Evolutionary conservation across 2,113 vertebrate species (phyloP), one percentile per base, ranked within the genome.

Genomic region (Martes martes): DNA sequence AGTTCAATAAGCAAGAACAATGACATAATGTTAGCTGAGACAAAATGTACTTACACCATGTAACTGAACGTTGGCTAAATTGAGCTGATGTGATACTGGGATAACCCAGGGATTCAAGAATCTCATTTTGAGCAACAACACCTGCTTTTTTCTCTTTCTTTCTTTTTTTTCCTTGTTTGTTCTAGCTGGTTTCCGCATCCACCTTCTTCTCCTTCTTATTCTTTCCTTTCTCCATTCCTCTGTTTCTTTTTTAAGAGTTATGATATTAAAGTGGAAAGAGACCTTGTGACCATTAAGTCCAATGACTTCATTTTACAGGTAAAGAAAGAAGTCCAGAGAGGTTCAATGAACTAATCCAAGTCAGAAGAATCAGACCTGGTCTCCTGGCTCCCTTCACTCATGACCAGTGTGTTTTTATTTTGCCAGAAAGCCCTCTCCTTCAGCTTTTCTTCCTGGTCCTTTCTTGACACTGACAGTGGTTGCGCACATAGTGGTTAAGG

Each of bases 191-290:
- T 24, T 96, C 76, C 15, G 88, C 15, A 61, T 11, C 21, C 11
- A 50, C 2, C 15, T 91, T 88, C 47, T 81, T 63, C 33, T 3
- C 4, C 5, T 67, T 47, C 2, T 93, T 93, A 18, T 15, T 24
- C 2, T 76, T 50, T 42, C 13, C 0, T 26, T 90, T 85, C 4
- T 6, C 21, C 13, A 8, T 13, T 45, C 11, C 21, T 91, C n/a
- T 74, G 14, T 87, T 85, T 97, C 18, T 23, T 74, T 95, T 94
- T 94, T 55, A 31, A 95, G 87, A 94, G 7, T 65, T 94, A 63
- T 47, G 23, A 31, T 42, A 65, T 90, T 79, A 90, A 91, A 86
- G 71, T 96, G 26, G 61, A 89, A 82, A 96, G 26, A 76, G 47
- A 79, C 4, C n/a, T 24, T 74, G 47, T 87, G 67, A 86, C 47